A percentile compares a stretch with the other conserved stretches of the same genome.
Evolutionary conservation across 2,113 vertebrate genomes (phyloP).

Genomic region (Hydrochoerus hydrochaeris): DNA sequence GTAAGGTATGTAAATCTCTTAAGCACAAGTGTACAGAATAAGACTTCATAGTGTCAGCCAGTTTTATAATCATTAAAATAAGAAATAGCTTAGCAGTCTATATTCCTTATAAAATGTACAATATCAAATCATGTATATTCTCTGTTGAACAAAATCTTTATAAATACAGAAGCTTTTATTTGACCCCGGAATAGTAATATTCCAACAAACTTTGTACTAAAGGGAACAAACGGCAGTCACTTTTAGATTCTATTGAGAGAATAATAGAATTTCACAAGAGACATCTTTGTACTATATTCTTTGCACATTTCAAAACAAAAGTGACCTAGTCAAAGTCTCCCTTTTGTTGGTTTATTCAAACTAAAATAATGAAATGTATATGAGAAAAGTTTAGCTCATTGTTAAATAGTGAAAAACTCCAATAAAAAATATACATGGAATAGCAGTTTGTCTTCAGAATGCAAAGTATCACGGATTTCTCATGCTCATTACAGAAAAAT

Average conservation of each 20-base stretch:
- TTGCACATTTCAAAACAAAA: constrained; percentile 50
- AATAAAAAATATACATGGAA: not conserved
- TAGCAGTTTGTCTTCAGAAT: not conserved
- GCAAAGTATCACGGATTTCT: not conserved
- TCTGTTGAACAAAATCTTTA: not conserved
- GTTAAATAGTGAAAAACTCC: not conserved
- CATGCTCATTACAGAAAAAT: constrained; percentile 49
- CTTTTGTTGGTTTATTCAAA: constrained; percentile 11
- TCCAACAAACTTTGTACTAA: constrained; percentile 23
- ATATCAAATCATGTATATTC: not conserved
- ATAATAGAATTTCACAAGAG: not conserved
- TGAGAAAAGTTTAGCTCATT: not conserved
- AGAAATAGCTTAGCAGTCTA: not conserved
- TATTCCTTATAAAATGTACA: constrained; percentile 17
- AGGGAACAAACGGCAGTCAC: constrained; percentile 50
- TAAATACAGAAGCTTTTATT: constrained; percentile 28
- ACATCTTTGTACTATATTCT: not conserved
- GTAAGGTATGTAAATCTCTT: not conserved
- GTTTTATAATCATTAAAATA: constrained; percentile 22
- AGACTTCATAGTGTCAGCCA: not conserved
- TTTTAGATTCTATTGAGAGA: constrained; percentile 36
- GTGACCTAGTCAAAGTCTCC: not conserved
- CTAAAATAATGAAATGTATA: not conserved
- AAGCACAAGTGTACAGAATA: not conserved
- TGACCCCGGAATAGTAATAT: constrained; percentile 26